Percentiles rank a stretch among this genome's conserved stretches.
Evolutionary conservation across 1,140 invertebrate species (phyloP).

Genomic region (Drosophila murphyi): DNA sequence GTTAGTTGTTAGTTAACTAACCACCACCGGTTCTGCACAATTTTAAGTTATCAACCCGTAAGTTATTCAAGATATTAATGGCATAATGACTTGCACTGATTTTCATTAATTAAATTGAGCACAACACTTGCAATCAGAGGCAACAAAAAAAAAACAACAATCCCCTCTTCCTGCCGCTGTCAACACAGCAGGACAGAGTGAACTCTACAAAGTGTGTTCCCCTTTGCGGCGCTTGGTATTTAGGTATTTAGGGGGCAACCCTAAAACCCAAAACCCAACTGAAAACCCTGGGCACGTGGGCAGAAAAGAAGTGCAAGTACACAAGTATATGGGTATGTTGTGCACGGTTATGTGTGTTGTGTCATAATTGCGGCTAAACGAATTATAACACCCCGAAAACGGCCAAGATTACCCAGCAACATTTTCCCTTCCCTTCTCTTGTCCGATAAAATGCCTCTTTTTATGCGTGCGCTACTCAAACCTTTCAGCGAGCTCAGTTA

Average conservation of each 20-base stretch:
- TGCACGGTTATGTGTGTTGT: constrained; percentile 57
- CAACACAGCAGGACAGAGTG: constrained; percentile 61
- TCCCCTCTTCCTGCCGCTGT: constrained; percentile 30
- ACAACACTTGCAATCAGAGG: constrained; percentile 56
- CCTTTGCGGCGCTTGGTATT: constrained; percentile 22
- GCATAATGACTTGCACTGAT: constrained; percentile 1
- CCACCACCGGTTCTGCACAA: too few relatives aligned
- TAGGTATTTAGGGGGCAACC: constrained; percentile 17
- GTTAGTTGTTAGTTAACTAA: too few relatives aligned
- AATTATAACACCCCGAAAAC: constrained; percentile 79
- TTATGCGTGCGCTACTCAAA: constrained; percentile 56
- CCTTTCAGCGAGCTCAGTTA: constrained; percentile 51
- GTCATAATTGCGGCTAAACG: constrained; percentile 83
- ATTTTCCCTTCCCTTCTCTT: background rate
- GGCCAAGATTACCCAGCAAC: constrained; percentile 39
- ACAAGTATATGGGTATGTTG: constrained; percentile 33
- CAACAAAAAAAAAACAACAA: background rate
- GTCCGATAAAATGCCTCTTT: constrained; percentile 1
- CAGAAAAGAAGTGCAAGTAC: constrained; percentile 40
- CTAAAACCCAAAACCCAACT: constrained; percentile 9
- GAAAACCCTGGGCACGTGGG: constrained; percentile 49
- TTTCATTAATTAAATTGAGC: constrained; percentile 22
- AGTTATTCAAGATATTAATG: background rate
- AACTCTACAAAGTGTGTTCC: constrained; percentile 35
- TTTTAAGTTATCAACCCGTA: background rate